Conservation (phyloP, 2,888 invertebrate genomes). For the Plebejus argus region DNA sequence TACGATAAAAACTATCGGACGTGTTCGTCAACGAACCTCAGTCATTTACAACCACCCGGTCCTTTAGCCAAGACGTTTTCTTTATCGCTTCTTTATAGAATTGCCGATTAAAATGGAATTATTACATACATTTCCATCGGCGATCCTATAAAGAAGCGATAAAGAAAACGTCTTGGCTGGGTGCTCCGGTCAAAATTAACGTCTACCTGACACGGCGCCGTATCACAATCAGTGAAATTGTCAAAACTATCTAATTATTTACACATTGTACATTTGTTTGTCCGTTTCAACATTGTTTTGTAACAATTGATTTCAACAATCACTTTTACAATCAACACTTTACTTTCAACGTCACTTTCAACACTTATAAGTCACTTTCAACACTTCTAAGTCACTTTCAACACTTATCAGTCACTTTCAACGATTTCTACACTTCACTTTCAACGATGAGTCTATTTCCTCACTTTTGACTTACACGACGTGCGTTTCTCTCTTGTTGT, state of each 20-base stretch:
- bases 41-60: constrained; percentile 31
- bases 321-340: constrained; percentile 3
- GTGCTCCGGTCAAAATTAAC: constrained; percentile 42
- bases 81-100: too few relatives aligned
- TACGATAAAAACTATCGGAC: constrained; percentile 29
- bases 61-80: too few relatives aligned
- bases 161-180: too few relatives aligned
- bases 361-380: constrained; percentile 1
- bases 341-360: background rate
- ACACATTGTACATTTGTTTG: constrained; percentile 37
- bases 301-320: background rate
- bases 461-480: constrained; percentile 55
- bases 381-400: background rate
- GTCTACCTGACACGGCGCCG: constrained; percentile 58
- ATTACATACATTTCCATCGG: too few relatives aligned
- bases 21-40: constrained; percentile 32
- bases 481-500: constrained; percentile 70
- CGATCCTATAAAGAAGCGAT: too few relatives aligned
- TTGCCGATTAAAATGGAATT: too few relatives aligned
- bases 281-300: constrained; percentile 28
- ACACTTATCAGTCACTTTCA: background rate
- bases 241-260: constrained; percentile 62
- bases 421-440: background rate
- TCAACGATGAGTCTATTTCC: background rate
- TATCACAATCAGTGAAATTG: constrained; percentile 74